Base-by-base conservation (phyloP, 2,888 invertebrate species). In the Choristoneura rosaceana region DNA sequence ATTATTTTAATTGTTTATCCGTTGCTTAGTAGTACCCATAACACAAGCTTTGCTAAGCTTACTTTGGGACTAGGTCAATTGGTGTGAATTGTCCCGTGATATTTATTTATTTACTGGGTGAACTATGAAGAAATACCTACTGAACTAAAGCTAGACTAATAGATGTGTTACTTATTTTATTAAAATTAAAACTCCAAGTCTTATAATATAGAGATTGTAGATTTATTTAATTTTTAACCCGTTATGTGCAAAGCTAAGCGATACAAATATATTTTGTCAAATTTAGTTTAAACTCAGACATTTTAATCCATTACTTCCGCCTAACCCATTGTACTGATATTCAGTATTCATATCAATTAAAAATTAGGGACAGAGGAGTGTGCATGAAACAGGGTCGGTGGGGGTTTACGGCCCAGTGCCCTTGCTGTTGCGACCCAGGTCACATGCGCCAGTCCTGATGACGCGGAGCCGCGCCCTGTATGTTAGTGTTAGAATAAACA, bases 401-500 rank as follows among this genome's bases (percentile, higher is more conserved):
- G 77, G 79, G 79, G 77, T 70, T 75, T 73, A 69, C 77, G 81
- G 79, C 82, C 82, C 79, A 80, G 77, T 82, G 81, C 78, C 84
- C 84, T 84, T 84, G 83, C 81, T 82, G 79, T 76, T 80, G 77
- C 76, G 80, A 81, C 80, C 74, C 82, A 81, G 84, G 83, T 83
- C 84, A 78, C 78, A 66, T 74, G 78, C 79, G 74, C 74, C 71
- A 68, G 65, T 59, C 50, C 63, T 76, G 76, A 76, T 77, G 76
- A 74, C 77, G 71, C 70, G 68, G 65, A 74, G 74, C 77, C 78
- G 78, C 80, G 76, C 80, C 80, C 80, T 69, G 69, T 73, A 61
- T 63, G 61, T 73, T 69, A 76, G 73, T 68, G 61, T 73, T 69
- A 76, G 73, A 75, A 73, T 73, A 69, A 74, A 73, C 76, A 64